These are phyloP conservation scores for Sebastes oblongus DNA, from an alignment of 2,797 vertebrate species.

Conservation along the genomic window DNA sequence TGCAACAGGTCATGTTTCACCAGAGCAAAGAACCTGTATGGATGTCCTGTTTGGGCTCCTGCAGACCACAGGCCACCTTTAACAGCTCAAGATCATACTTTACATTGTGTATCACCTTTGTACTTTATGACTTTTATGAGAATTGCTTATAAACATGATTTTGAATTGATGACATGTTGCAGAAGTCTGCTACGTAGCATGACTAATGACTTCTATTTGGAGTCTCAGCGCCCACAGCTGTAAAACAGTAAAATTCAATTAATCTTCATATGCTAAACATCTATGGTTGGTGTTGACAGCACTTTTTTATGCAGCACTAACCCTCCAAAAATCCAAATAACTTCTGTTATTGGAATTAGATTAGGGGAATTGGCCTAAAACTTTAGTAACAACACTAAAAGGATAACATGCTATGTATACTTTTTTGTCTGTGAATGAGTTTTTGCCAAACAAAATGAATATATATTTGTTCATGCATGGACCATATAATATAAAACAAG, in stretches of 20 bases:
- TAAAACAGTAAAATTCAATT: background rate
- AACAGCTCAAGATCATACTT: background rate
- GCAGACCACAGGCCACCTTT: no score
- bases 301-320: background rate
- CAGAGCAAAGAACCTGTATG: background rate
- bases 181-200: background rate
- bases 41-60: constrained; percentile 2
- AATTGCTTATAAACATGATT: background rate
- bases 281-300: background rate
- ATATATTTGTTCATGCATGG: background rate
- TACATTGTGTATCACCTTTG: background rate
- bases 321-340: background rate
- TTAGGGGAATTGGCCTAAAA: background rate
- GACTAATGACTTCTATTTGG: background rate
- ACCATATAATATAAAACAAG: background rate
- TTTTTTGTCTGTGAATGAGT: background rate
- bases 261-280: background rate
- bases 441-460: background rate
- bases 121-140: background rate
- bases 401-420: background rate
- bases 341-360: background rate
- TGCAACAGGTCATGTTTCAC: constrained; percentile 7
- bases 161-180: background rate
- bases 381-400: background rate
- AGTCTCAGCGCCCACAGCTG: background rate